Conservation (phyloP, 2,888 invertebrate genomes). For the Gandaritis pyraliata region DNA sequence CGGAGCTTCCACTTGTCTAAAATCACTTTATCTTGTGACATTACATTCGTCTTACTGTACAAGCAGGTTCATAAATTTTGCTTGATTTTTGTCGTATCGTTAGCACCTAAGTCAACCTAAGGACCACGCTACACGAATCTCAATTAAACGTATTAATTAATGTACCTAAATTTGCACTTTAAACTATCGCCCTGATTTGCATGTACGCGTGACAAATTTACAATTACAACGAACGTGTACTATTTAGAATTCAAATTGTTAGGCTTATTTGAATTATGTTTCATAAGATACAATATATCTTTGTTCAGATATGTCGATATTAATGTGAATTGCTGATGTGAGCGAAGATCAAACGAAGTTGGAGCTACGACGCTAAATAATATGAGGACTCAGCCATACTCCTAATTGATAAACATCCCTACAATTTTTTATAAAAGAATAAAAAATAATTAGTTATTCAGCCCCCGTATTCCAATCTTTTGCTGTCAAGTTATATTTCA, state of each 20-base stretch:
- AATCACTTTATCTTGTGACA: no score
- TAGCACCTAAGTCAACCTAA: slow-evolving; percentile 13
- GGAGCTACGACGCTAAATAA: no score
- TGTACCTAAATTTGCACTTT: slow-evolving; percentile 52
- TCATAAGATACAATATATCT: slow-evolving; percentile 16
- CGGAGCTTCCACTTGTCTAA: no score
- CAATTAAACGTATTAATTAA: slow-evolving; percentile 60
- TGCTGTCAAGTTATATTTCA: no score
- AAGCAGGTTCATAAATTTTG: no score
- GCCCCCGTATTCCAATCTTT: no score
- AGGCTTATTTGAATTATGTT: slow-evolving; percentile 26
- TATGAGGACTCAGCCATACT: no score
- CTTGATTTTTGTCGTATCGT: slow-evolving; percentile 18
- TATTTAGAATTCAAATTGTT: slow-evolving; percentile 34
- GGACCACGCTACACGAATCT: slow-evolving; percentile 43
- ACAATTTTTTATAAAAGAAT: no score
- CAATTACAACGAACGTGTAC: slow-evolving; percentile 33
- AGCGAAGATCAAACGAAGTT: not conserved
- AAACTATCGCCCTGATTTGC: slow-evolving; percentile 49
- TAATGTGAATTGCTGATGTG: not conserved
- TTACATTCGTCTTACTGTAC: no score
- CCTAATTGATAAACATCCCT: no score
- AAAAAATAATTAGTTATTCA: no score
- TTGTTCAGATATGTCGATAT: not conserved
- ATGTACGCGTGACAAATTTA: slow-evolving; percentile 41